These are phyloP conservation scores for Fistularia commersonii DNA, from an alignment of 2,797 vertebrate genomes.

Conservation along the genomic window DNA sequence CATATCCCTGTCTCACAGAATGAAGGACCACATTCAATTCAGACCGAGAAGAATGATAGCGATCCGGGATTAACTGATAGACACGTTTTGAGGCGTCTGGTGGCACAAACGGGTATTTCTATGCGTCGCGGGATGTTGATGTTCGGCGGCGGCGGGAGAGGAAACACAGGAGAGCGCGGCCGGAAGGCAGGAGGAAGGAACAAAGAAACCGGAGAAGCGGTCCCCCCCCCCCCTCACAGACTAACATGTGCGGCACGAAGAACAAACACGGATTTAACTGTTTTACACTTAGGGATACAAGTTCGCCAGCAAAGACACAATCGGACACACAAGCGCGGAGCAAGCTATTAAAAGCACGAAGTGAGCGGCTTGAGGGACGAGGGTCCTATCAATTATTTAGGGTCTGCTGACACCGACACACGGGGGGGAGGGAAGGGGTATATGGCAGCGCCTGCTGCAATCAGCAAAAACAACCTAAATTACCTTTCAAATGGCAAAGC, in stretches of 20 bases:
- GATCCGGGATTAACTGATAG: too few species aligned
- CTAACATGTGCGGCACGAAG: too few species aligned
- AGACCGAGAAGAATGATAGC: too few species aligned
- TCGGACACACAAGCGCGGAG: not conserved
- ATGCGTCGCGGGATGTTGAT: slow-evolving; percentile 18
- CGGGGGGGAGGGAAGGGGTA: not conserved
- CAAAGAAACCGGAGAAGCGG: slow-evolving; percentile 58
- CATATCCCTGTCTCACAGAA: not conserved
- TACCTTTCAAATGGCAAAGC: too few species aligned
- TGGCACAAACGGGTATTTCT: not conserved
- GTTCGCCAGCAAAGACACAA: not conserved
- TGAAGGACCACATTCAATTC: too few species aligned
- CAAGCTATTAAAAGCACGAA: slow-evolving; percentile 64
- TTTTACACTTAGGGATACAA: slow-evolving; percentile 9
- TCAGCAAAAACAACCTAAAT: slow-evolving; percentile 21
- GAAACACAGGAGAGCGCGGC: slow-evolving; percentile 32
- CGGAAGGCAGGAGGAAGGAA: slow-evolving; percentile 22
- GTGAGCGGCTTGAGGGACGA: slow-evolving; percentile 51
- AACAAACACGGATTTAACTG: too few species aligned
- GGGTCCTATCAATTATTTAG: slow-evolving; percentile 72
- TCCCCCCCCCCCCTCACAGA: slow-evolving; percentile 44
- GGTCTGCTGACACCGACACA: slow-evolving; percentile 60
- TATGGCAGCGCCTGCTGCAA: not conserved
- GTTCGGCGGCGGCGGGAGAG: slow-evolving; percentile 13
- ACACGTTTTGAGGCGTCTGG: not conserved